These are phyloP conservation scores for Epinephelus lanceolatus DNA, from an alignment of 2,113 vertebrate species.

Conservation along the genomic window DNA sequence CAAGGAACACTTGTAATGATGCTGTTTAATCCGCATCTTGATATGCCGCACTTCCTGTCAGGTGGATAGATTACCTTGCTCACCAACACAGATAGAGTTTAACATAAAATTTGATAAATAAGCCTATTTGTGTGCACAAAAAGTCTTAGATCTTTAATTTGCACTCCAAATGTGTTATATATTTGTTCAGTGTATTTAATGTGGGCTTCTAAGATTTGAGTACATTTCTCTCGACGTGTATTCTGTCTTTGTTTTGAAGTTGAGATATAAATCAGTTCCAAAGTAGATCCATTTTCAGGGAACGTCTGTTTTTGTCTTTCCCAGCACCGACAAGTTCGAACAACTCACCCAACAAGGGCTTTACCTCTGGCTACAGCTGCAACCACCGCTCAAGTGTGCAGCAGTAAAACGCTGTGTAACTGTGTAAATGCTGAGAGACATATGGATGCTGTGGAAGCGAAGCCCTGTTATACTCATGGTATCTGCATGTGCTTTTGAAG, in stretches of 20 bases:
- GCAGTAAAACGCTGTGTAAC: background rate
- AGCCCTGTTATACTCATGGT: background rate
- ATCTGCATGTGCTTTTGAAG: background rate
- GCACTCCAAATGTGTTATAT: too few relatives aligned
- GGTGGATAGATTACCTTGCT: too few relatives aligned
- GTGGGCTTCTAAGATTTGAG: background rate
- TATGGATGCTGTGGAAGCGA: background rate
- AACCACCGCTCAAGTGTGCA: background rate
- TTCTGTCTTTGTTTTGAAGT: background rate
- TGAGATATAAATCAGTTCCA: background rate
- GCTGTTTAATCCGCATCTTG: too few relatives aligned
- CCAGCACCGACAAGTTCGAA: background rate
- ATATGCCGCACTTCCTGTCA: too few relatives aligned
- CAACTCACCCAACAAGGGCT: background rate
- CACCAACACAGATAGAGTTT: too few relatives aligned
- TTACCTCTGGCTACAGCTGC: background rate
- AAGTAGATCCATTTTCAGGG: background rate
- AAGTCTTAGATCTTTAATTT: too few relatives aligned
- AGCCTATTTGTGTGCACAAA: too few relatives aligned
- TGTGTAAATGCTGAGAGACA: background rate
- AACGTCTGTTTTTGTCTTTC: background rate
- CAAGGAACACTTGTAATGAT: too few relatives aligned
- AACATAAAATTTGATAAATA: too few relatives aligned
- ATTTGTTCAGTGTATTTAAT: too few relatives aligned
- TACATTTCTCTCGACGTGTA: background rate